A percentile compares a stretch with the other conserved stretches of the same genome.
Evolutionary conservation across 2,113 vertebrate species (phyloP).

Genomic region (Lagopus muta): DNA sequence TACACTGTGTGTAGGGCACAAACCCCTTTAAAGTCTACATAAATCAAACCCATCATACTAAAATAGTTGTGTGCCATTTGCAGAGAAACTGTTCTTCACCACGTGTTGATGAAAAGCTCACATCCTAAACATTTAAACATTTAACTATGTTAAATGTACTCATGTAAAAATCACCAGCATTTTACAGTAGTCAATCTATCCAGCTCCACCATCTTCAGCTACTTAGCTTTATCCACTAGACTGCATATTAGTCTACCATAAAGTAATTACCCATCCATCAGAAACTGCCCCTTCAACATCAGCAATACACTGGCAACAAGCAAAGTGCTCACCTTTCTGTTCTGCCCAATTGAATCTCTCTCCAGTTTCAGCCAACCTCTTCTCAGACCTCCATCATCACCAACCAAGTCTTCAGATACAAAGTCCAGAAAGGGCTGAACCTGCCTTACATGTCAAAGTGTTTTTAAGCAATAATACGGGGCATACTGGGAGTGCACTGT

Average conservation of each 20-base stretch:
- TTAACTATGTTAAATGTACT: neutral
- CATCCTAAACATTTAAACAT: neutral
- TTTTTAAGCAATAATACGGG: neutral
- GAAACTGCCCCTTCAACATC: neutral
- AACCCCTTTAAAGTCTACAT: neutral
- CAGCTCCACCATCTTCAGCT: neutral
- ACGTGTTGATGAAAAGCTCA: neutral
- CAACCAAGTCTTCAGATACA: fast-evolving
- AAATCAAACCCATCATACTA: neutral
- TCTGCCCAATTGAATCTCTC: neutral
- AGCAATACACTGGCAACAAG: neutral
- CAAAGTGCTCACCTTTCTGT: neutral
- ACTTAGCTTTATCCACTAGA: neutral
- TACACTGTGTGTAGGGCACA: neutral
- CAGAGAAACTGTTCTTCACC: neutral
- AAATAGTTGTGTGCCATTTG: neutral
- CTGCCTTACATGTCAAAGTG: neutral
- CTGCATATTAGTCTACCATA: neutral
- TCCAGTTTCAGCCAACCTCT: neutral
- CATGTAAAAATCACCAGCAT: neutral
- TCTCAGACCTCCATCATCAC: neutral
- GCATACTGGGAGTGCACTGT: neutral
- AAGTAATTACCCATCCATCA: neutral
- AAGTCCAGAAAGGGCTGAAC: neutral
- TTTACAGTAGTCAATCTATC: neutral